These are phyloP conservation scores for Caranx ignobilis DNA, from an alignment of 2,113 vertebrate species.

Conservation along the genomic window DNA sequence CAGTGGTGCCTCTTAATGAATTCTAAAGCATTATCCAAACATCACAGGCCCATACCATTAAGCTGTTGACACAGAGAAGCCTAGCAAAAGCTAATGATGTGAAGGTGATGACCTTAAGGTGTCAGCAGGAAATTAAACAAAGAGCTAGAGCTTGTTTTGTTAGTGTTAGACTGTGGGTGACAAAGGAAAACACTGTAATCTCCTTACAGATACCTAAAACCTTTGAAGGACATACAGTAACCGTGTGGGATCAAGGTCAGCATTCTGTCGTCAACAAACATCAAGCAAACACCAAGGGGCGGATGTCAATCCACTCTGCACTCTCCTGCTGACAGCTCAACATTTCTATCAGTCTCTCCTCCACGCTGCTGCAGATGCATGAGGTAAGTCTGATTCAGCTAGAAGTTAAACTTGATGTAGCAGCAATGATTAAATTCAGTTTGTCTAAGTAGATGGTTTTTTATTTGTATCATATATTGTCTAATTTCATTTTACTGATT, in stretches of 20 bases:
- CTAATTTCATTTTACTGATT: not conserved
- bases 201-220: not conserved
- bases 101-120: not conserved
- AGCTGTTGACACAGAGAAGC: conserved; percentile 17
- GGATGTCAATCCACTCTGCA: not conserved
- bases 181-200: conserved; percentile 51
- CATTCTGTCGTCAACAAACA: not conserved
- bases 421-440: not conserved
- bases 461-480: not conserved
- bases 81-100: not conserved
- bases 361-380: conserved; percentile 2
- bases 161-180: conserved; percentile 11
- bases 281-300: not conserved
- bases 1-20: conserved; percentile 13
- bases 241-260: conserved; percentile 38
- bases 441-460: not conserved
- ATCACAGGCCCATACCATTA: not conserved
- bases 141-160: conserved; percentile 14
- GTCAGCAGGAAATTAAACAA: conserved; percentile 17
- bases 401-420: not conserved
- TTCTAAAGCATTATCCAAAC: conserved; percentile 27
- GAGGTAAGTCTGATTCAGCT: conserved; percentile 24
- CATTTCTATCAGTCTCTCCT: not conserved
- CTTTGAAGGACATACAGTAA: not conserved
- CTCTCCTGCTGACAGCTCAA: conserved; percentile 2